Evolutionary conservation across 2,888 invertebrate genomes (phyloP), one percentile per base, ranked within the genome.

Genomic region (Toxonevra muliebris): DNA sequence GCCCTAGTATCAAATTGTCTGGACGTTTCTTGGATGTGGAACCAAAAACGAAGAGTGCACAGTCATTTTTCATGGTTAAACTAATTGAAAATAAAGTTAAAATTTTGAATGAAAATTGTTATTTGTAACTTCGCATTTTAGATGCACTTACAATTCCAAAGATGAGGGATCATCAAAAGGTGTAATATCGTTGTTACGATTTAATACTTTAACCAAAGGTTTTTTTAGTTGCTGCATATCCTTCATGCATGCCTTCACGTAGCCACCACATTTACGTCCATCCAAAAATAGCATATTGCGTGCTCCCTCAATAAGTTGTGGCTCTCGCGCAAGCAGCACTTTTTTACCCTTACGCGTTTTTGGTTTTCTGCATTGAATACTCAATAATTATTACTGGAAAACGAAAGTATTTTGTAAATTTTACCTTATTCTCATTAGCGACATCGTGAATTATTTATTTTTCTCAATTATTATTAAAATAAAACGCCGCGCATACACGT

Each of bases 21-120:
- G 98, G 98, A 13, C 97, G 88, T 82, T 99, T 99, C 85, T 99
- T 99, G 61, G 92, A 94, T 80, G 97, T 94, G 1, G 94, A 93
- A 3, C 93, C 95, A 81, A 97, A 93, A 73, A 94, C 89, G 85
- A 99, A 99, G 41, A 98, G 84, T 0, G 97, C 91, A 13, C 95
- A 90, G 85, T 98, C 96, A 81, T 92, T 90, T 85, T 96, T 97
- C 77, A 89, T 89, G 52, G 92, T 90, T 76, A 89, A 88, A 79
- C 88, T 90, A 82, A 30, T 19, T 42, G 15, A 19, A 17, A 68
- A 13, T 41, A 43, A n/a, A 53, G 55, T 43, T 41, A 41, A n/a
- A n/a, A n/a, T n/a, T 45, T 40, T 17, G 9, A 11, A 20, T 45
- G 15, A 30, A 13, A 43, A 41, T 11, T n/a, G n/a, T n/a, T n/a